Evolutionary conservation across 2,797 vertebrate species (phyloP), one percentile per base, ranked within the genome.

Genomic region (Dendrocincla fuliginosa): DNA sequence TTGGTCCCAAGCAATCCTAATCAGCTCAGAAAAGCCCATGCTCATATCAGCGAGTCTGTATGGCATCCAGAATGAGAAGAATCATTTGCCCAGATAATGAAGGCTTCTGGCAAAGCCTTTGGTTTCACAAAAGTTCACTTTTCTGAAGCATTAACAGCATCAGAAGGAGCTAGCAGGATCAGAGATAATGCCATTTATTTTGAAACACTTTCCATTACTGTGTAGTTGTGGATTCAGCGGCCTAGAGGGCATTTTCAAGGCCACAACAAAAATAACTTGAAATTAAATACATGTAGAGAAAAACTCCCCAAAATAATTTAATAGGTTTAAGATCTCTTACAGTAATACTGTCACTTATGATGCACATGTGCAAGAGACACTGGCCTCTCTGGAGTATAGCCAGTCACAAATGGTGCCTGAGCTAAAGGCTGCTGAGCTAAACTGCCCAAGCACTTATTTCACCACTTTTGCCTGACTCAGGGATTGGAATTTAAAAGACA

Each of bases 61-160:
- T 69, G 71, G 46, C 87, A 84, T 69, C 61, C 79, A 63, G 28
- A 56, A 20, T 24, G 55, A 32, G 28, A n/a, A 47, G 44, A 74
- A 50, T 46, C 49, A 85, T 78, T 57, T 77, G 57, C 46, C 35
- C 69, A 81, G 46, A 52, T 73, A 85, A 50, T 20, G 33, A 89
- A 92, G 18, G 23, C 83, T 83, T 81, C 73, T 63, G 39, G 27
- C 57, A 85, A 83, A 41, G 46, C 82, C 42, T 92, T 82, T 71
- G 76, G 53, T 60, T 85, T 70, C 71, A 93, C 56, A 35, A 2
- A 76, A 84, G 32, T 65, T 59, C 16, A n/a, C 32, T 85, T 76
- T 90, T 79, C 70, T 89, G 56, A 87, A 74, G 49, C 57, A 75
- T 60, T 64, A 80, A 63, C 42, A 78, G 32, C 49, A 64, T 71